These are phyloP conservation scores for Sakesphorus luctuosus DNA, from an alignment of 2,113 vertebrate species.

Conservation along the genomic window DNA sequence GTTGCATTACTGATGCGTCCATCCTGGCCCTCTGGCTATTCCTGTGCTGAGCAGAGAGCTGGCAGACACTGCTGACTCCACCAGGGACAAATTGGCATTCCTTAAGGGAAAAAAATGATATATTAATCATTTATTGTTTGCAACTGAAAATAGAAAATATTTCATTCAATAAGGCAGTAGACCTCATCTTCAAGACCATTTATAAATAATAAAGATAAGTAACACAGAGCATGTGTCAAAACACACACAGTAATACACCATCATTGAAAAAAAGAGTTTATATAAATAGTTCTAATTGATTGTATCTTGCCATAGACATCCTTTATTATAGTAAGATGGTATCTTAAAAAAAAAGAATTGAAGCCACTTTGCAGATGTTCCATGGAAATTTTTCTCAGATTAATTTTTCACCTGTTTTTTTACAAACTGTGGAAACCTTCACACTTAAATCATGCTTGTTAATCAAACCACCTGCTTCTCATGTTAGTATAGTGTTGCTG, in stretches of 20 bases:
- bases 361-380: background rate
- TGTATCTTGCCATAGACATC: background rate
- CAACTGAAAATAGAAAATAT: background rate
- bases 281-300: background rate
- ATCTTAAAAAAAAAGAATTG: background rate
- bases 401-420: background rate
- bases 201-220: background rate
- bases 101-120: background rate
- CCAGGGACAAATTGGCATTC: background rate
- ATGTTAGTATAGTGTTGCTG: background rate
- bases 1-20: background rate
- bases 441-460: background rate
- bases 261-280: background rate
- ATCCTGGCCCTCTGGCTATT: background rate
- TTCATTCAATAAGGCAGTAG: background rate
- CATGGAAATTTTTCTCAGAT: background rate
- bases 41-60: background rate
- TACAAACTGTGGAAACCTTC: background rate
- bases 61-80: background rate
- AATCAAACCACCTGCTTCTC: background rate
- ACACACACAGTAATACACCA: background rate
- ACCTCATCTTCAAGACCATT: background rate
- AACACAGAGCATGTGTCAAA: background rate
- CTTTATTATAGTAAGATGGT: background rate
- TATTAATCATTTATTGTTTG: background rate